phyloP scores from a whole-genome alignment of 2,113 vertebrate genomes.

The Centropristis striata region DNA sequence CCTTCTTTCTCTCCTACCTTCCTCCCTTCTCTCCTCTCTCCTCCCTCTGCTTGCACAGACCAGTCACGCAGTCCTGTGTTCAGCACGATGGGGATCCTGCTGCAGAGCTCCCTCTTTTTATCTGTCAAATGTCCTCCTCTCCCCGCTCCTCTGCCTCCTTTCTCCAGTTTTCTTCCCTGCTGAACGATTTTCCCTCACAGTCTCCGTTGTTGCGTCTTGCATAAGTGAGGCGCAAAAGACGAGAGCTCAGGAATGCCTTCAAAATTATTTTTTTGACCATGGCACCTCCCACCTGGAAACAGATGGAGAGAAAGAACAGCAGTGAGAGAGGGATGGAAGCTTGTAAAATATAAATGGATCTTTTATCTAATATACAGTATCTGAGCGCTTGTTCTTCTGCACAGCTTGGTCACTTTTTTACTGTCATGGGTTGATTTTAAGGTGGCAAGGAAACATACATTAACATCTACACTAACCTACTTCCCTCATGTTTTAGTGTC shows the following conservation, averaged over 20 bases:
- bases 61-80: conserved; percentile 82
- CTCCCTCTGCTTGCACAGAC: conserved; percentile 72
- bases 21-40: conserved; percentile 63
- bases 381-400: background rate
- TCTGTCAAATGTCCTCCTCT: conserved; percentile 54
- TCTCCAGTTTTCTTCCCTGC: conserved; percentile 18
- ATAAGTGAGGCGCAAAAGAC: conserved; percentile 30
- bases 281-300: conserved; percentile 66
- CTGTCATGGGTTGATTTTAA: background rate
- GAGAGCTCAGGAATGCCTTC: conserved; percentile 47
- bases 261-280: conserved; percentile 43
- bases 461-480: conserved; percentile 6
- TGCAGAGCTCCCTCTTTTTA: conserved; percentile 74
- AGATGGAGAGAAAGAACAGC: conserved; percentile 45
- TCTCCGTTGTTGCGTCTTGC: conserved; percentile 30
- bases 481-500: conserved; percentile 25
- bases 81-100: conserved; percentile 76
- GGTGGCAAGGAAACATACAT: conserved; percentile 14
- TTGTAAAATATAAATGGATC: conserved; percentile 24
- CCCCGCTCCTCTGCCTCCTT: conserved; percentile 32
- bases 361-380: conserved; percentile 1
- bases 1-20: conserved; percentile 59
- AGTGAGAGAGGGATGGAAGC: conserved; percentile 31
- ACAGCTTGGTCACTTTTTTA: background rate
- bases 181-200: conserved; percentile 27